phyloP scores from a whole-genome alignment of 2,113 vertebrate species.

The Apeltes quadracus region DNA sequence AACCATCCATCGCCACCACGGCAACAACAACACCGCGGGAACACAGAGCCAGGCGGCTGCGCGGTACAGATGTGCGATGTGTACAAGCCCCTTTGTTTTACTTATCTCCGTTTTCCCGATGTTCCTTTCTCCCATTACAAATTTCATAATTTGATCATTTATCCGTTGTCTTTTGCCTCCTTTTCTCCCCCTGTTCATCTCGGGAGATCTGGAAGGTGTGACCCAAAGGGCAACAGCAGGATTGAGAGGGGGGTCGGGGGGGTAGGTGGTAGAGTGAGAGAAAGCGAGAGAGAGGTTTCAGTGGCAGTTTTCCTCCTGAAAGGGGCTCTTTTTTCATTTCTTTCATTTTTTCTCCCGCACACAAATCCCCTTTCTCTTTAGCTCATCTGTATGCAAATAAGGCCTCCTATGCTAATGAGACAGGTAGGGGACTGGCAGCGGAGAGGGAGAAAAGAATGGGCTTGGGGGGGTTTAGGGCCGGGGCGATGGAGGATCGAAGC shows the following conservation, averaged over 20 bases:
- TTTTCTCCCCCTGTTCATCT: constrained; percentile 27
- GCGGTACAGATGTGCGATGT: constrained; percentile 38
- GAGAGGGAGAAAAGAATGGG: constrained; percentile 49
- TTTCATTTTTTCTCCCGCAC: constrained; percentile 64
- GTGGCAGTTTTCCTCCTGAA: constrained; percentile 56
- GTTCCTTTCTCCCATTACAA: constrained; percentile 16
- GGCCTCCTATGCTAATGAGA: constrained; percentile 78
- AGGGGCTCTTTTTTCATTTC: constrained; percentile 71
- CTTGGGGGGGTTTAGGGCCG: constrained; percentile 1
- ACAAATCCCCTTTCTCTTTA: constrained; percentile 76
- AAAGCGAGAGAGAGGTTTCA: constrained; percentile 20
- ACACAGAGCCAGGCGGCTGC: constrained; percentile 53
- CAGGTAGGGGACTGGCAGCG: constrained; percentile 59
- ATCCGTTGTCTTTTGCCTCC: constrained; percentile 40
- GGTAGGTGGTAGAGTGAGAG: constrained; percentile 25
- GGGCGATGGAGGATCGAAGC: constrained; percentile 20
- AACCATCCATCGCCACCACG: constrained; percentile 66
- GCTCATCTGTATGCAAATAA: constrained; percentile 82
- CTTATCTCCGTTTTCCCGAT: constrained; percentile 37
- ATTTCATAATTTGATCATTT: constrained; percentile 49
- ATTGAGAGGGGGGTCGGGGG: constrained; percentile 54
- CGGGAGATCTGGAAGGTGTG: constrained; percentile 62
- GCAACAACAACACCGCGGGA: constrained; percentile 61
- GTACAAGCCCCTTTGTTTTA: constrained; percentile 39
- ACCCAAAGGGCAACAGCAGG: constrained; percentile 66